Percentiles rank a stretch among this genome's conserved stretches.
phyloP scores from a whole-genome alignment of 1,140 invertebrate genomes.

The Bicyclus anynana region DNA sequence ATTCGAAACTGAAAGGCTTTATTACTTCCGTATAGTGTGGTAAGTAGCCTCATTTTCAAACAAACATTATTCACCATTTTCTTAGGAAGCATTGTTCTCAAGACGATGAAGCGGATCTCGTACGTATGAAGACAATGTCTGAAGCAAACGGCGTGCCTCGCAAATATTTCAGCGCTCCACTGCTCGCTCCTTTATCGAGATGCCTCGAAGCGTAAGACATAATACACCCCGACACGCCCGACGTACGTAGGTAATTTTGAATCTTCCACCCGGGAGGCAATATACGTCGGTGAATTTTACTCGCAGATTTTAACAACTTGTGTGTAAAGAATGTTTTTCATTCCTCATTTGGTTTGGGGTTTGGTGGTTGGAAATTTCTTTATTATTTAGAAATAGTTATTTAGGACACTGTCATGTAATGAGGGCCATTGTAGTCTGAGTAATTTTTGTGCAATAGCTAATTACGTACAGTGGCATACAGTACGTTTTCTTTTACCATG shows the following conservation, averaged over 20 bases:
- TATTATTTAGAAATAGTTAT: no score
- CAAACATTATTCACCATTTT: background rate
- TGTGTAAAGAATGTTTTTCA: no score
- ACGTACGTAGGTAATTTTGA: slow-evolving; percentile 15
- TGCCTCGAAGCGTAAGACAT: slow-evolving; percentile 29
- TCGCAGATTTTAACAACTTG: no score
- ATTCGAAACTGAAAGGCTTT: background rate
- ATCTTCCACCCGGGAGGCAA: slow-evolving; percentile 22
- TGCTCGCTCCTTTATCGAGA: slow-evolving; percentile 26
- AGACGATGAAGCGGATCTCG: background rate
- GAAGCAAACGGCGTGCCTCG: background rate
- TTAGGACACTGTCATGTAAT: no score
- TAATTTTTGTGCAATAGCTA: no score
- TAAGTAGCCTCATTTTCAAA: background rate
- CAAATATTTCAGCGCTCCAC: background rate
- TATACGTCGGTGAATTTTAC: no score
- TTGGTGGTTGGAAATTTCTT: no score
- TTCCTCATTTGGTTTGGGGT: no score
- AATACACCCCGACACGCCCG: slow-evolving; percentile 22
- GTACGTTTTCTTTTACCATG: no score
- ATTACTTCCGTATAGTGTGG: no score
- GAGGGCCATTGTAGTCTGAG: no score
- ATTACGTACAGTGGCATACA: no score
- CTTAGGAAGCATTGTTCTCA: background rate
- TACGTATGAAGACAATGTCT: background rate